These are phyloP conservation scores for Platorchestia sp. DNA, from an alignment of 1,140 invertebrate genomes.

Conservation along the genomic window DNA sequence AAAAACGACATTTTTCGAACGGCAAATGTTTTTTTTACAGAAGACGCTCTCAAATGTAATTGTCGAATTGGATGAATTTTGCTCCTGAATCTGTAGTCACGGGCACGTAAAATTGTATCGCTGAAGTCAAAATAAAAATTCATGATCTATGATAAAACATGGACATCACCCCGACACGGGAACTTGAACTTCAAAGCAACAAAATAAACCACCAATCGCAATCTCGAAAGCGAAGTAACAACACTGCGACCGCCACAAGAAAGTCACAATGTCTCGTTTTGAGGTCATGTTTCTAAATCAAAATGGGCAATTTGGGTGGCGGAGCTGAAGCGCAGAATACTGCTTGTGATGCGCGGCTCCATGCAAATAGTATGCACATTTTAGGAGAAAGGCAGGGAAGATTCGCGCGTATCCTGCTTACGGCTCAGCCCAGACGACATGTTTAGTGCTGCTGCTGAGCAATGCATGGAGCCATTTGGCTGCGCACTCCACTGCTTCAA, in stretches of 20 bases:
- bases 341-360: not conserved
- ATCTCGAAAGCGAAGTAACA: not conserved
- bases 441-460: not conserved
- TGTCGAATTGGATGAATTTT: not conserved
- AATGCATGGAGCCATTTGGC: not conserved
- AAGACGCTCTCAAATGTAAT: not conserved
- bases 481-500: not conserved
- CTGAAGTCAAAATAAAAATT: not conserved
- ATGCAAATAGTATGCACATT: not conserved
- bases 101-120: not conserved
- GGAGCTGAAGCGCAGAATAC: not conserved
- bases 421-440: not conserved
- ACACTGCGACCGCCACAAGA: not conserved
- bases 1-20: too few relatives aligned
- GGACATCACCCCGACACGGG: not conserved
- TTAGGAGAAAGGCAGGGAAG: not conserved
- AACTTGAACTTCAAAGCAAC: not conserved
- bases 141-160: not conserved
- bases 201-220: not conserved
- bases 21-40: not conserved
- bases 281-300: not conserved
- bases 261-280: not conserved
- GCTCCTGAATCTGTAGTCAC: not conserved
- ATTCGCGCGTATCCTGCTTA: not conserved
- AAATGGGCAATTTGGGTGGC: not conserved